phyloP scores from a whole-genome alignment of 2,797 vertebrate species.

The Typhlichthys eigenmanni region DNA sequence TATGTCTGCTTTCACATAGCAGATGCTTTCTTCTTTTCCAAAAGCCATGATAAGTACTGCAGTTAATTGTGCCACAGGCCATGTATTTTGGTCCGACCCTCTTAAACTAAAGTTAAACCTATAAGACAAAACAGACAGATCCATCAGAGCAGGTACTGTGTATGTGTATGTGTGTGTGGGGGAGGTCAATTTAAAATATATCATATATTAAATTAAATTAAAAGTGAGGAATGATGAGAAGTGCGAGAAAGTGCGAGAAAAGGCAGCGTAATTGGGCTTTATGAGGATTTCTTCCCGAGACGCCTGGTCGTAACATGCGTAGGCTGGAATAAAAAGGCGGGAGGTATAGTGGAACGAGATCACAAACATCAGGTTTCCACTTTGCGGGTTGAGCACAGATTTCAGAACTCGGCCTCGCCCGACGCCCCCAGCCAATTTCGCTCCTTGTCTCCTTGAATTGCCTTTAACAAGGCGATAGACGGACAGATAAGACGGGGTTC shows the following conservation, averaged over 20 bases:
- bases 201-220: slow-evolving; percentile 54
- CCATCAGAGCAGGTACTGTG: slow-evolving; percentile 34
- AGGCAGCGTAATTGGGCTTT: slow-evolving; percentile 4
- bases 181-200: slow-evolving; percentile 48
- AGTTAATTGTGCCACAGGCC: no score
- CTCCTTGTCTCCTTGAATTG: slow-evolving; percentile 53
- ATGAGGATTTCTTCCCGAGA: slow-evolving; percentile 3
- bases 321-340: not conserved
- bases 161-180: not conserved
- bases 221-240: no score
- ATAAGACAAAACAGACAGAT: slow-evolving; percentile 26
- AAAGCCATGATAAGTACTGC: slow-evolving; percentile 5
- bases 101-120: slow-evolving; percentile 27
- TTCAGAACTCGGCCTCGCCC: slow-evolving; percentile 10
- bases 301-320: slow-evolving; percentile 13
- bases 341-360: slow-evolving; percentile 4
- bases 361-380: slow-evolving; percentile 20
- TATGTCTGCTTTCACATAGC: no score
- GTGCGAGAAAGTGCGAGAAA: slow-evolving; percentile 6
- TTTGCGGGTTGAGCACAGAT: slow-evolving; percentile 34
- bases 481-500: slow-evolving; percentile 37
- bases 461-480: slow-evolving; percentile 41
- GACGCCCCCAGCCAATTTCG: slow-evolving; percentile 27
- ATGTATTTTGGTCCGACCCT: not conserved
- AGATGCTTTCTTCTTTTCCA: no score